Evolutionary conservation across 2,797 vertebrate genomes (phyloP), one percentile per base, ranked within the genome.

Genomic region (Selene dorsalis): DNA sequence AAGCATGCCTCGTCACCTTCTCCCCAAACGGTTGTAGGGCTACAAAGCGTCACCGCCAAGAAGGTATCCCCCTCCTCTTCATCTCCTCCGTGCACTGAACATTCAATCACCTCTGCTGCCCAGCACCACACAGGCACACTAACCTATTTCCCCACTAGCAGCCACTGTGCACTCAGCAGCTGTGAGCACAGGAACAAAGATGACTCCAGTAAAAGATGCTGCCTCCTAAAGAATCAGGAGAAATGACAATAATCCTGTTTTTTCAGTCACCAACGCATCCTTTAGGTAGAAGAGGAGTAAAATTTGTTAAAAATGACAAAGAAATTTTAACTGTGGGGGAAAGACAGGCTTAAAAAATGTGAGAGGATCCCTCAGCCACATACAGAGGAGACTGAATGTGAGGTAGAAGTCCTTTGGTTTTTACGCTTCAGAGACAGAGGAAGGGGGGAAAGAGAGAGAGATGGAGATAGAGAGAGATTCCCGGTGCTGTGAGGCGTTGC

Each of bases 401-500:
- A 78, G 77, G 84, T 55, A 77, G 85, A 87, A 81, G 84, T 85
- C 85, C 77, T 92, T 79, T 84, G 90, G 79, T 85, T 91, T 88
- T 84, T 84, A 84, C 75, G 82, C 81, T 88, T 86, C 84, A 86
- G 59, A 89, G 79, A 82, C 58, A 70, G 79, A 77, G 67, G 56
- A 72, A 80, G 72, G 53, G 70, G 75, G 64, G 32, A 20, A 38
- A 66, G 60, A 75, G 72, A 84, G 80, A 83, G 91, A 69, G 87
- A 87, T 71, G 78, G 85, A 88, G 85, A 84, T 74, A 50, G 83
- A 88, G 89, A 89, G 90, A 91, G 86, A 84, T 88, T 88, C 83
- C 89, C 75, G 41, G 86, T 85, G 88, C 86, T 91, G 77, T 91
- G 92, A 94, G 91, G 93, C 92, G 90, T 94, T 91, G 88, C 86